These are phyloP conservation scores for Aromia moschata DNA, from an alignment of 2,888 invertebrate species.

Conservation along the genomic window DNA sequence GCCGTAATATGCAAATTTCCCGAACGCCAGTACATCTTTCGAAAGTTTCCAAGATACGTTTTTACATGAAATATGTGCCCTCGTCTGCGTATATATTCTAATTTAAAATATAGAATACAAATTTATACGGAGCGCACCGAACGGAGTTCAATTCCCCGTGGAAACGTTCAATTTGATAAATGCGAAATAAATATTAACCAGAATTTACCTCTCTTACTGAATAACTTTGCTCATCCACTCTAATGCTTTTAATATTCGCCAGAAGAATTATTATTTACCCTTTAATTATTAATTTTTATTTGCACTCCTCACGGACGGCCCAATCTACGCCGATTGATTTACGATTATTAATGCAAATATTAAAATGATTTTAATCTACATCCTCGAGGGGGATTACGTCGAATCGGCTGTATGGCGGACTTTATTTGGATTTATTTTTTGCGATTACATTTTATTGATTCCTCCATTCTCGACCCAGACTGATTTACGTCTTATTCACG, in stretches of 20 bases:
- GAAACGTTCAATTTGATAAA: slow-evolving; percentile 64
- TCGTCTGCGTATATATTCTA: slow-evolving; percentile 63
- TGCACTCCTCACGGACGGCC: slow-evolving; percentile 24
- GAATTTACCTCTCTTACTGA: slow-evolving; percentile 54
- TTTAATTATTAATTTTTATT: slow-evolving; percentile 47
- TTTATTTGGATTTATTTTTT: slow-evolving; percentile 16
- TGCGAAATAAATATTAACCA: slow-evolving; percentile 63
- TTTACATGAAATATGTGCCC: slow-evolving; percentile 64
- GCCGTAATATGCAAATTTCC: slow-evolving; percentile 61
- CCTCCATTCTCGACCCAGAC: neutral
- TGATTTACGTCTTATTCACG: slow-evolving; percentile 4
- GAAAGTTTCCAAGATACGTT: slow-evolving; percentile 61
- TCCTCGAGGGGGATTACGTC: slow-evolving; percentile 13
- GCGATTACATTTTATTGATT: slow-evolving; percentile 9
- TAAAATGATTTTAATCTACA: slow-evolving; percentile 28
- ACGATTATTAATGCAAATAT: slow-evolving; percentile 43
- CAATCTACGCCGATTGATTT: slow-evolving; percentile 42
- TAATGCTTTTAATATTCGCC: slow-evolving; percentile 50
- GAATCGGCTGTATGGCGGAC: neutral
- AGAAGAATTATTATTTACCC: slow-evolving; percentile 51
- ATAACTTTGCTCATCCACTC: slow-evolving; percentile 45
- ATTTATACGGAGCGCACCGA: slow-evolving; percentile 60
- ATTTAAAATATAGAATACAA: slow-evolving; percentile 65
- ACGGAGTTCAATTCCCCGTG: slow-evolving; percentile 59
- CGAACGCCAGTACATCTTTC: slow-evolving; percentile 57